These are phyloP conservation scores for Drosophila tanythrix DNA, from an alignment of 2,888 invertebrate genomes.

Conservation along the genomic window DNA sequence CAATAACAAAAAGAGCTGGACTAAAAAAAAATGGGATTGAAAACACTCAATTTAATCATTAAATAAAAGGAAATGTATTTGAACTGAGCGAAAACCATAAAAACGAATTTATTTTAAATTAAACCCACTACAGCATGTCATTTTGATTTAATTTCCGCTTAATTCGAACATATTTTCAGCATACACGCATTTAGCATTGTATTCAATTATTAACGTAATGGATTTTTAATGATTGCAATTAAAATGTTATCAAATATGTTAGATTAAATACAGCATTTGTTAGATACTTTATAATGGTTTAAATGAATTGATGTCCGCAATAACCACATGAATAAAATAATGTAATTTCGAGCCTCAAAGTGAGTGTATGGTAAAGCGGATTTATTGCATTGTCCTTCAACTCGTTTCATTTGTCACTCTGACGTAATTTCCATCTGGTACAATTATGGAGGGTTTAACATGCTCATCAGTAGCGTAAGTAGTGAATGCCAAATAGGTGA, in stretches of 20 bases:
- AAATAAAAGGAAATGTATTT: background rate
- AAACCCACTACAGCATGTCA: background rate
- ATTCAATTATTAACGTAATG: background rate
- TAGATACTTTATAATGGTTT: background rate
- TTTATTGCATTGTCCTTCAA: slow-evolving; percentile 19
- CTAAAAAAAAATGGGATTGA: background rate
- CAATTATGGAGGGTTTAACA: slow-evolving; percentile 23
- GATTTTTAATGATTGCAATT: background rate
- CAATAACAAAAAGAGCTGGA: background rate
- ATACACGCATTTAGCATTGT: too few species aligned
- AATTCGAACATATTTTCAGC: background rate
- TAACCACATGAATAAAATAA: slow-evolving; percentile 6
- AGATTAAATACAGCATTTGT: background rate
- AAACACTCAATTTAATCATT: too few species aligned
- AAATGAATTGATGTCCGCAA: background rate
- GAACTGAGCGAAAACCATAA: background rate
- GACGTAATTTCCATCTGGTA: slow-evolving; percentile 12
- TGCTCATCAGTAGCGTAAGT: background rate
- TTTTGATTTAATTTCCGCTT: background rate
- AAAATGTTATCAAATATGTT: background rate
- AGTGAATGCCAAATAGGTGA: slow-evolving; percentile 38
- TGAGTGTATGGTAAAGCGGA: slow-evolving; percentile 9
- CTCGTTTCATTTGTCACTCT: slow-evolving; percentile 16
- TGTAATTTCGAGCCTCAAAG: slow-evolving; percentile 3
- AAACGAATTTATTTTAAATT: background rate